Conservation (phyloP, 2,113 vertebrate genomes). For the Heterotilapia buettikoferi region DNA sequence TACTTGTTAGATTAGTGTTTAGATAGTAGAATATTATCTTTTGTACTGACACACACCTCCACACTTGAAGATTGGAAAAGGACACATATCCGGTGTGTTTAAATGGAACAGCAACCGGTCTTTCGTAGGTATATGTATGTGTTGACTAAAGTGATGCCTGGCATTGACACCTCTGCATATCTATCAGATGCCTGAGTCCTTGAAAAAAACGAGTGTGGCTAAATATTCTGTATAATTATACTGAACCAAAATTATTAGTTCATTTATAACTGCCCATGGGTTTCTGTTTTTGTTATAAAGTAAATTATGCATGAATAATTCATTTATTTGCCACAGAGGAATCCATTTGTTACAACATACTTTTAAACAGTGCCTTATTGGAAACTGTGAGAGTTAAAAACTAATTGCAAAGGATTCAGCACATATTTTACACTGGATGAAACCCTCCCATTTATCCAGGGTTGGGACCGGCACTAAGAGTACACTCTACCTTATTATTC, state of each 20-base stretch:
- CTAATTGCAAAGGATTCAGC: not conserved
- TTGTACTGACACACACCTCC: not conserved
- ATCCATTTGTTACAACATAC: not conserved
- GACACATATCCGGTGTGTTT: not conserved
- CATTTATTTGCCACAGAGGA: not conserved
- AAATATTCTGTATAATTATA: not conserved
- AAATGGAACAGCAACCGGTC: not conserved
- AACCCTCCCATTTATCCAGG: not conserved
- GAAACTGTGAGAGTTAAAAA: not conserved
- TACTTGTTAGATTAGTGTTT: not conserved
- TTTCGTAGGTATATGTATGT: not conserved
- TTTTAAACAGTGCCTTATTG: fast-evolving
- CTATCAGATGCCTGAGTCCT: not conserved
- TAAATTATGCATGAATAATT: not conserved
- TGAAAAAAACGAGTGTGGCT: not conserved
- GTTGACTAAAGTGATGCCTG: not conserved
- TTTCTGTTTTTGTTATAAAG: not conserved
- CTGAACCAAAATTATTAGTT: not conserved
- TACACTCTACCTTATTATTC: not conserved
- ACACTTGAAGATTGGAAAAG: not conserved
- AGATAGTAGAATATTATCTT: not conserved
- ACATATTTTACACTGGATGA: not conserved
- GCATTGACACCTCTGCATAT: not conserved
- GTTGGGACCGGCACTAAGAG: not conserved
- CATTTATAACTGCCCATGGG: not conserved